Conservation (phyloP, 2,113 vertebrate species). For the Pithys albifrons region DNA sequence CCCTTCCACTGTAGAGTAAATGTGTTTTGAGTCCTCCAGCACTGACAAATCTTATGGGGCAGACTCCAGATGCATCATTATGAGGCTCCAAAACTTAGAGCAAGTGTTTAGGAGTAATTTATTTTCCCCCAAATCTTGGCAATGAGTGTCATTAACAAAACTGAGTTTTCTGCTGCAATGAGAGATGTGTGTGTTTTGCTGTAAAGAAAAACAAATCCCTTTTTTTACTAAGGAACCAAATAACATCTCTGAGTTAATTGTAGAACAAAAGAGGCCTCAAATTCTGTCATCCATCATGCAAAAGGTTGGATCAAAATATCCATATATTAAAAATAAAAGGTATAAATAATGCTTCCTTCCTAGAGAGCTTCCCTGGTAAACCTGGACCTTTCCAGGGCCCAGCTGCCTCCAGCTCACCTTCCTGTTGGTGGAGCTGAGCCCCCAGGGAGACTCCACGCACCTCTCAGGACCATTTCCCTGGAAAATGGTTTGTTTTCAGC, state of each 20-base stretch:
- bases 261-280: constrained; percentile 10
- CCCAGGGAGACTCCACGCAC: background rate
- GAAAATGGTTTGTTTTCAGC: background rate
- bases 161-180: background rate
- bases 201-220: background rate
- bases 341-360: constrained; percentile 32
- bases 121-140: background rate
- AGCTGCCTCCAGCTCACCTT: background rate
- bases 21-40: rapidly evolving
- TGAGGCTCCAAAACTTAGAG: background rate
- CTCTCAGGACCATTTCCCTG: background rate
- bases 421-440: background rate
- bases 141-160: background rate
- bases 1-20: background rate
- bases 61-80: background rate
- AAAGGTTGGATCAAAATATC: constrained; percentile 1
- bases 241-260: background rate
- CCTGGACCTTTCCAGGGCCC: background rate
- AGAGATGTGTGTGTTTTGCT: background rate
- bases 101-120: background rate
- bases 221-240: background rate
- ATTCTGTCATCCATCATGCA: background rate
- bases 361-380: background rate
- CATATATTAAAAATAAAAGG: constrained; percentile 28
- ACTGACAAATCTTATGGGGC: background rate